phyloP scores from a whole-genome alignment of 2,888 invertebrate genomes.

The Heliconius ismenius region DNA sequence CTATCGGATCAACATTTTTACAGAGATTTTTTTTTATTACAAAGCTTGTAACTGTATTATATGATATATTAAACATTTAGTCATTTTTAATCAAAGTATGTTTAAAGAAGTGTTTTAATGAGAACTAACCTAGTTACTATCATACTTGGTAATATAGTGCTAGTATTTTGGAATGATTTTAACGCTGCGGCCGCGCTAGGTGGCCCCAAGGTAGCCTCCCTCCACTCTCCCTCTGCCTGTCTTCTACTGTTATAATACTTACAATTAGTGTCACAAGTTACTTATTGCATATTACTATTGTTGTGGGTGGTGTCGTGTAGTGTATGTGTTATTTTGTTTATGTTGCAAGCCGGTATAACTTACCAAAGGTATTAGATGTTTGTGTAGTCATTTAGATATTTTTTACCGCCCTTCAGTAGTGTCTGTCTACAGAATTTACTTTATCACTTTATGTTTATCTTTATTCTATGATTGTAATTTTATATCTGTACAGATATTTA shows the following conservation, averaged over 20 bases:
- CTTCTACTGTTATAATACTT: slow-evolving; percentile 36
- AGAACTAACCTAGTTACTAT: slow-evolving; percentile 39
- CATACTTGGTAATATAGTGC: slow-evolving; percentile 36
- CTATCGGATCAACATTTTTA: slow-evolving; percentile 32
- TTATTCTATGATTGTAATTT: slow-evolving; percentile 49
- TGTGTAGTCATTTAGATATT: slow-evolving; percentile 72
- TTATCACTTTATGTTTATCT: slow-evolving; percentile 44
- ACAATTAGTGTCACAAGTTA: slow-evolving; percentile 55
- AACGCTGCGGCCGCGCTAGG: neutral
- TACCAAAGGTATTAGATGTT: slow-evolving; percentile 79
- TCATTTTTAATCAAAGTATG: slow-evolving; percentile 34
- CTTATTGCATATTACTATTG: slow-evolving; percentile 56
- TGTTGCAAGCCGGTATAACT: slow-evolving; percentile 77
- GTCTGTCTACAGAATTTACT: slow-evolving; percentile 54
- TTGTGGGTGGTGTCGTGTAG: slow-evolving; percentile 63
- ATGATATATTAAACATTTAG: slow-evolving; percentile 29
- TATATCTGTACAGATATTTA: slow-evolving; percentile 59
- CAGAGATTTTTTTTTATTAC: slow-evolving; percentile 20
- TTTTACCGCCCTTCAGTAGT: slow-evolving; percentile 54
- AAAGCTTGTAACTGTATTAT: slow-evolving; percentile 27
- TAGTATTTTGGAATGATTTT: slow-evolving; percentile 38
- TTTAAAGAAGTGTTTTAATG: slow-evolving; percentile 29
- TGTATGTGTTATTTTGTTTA: slow-evolving; percentile 62
- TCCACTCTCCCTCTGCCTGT: slow-evolving; percentile 25
- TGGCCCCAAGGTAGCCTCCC: neutral